These are phyloP conservation scores for Gymnocheta viridis DNA, from an alignment of 2,888 invertebrate species.

Conservation along the genomic window DNA sequence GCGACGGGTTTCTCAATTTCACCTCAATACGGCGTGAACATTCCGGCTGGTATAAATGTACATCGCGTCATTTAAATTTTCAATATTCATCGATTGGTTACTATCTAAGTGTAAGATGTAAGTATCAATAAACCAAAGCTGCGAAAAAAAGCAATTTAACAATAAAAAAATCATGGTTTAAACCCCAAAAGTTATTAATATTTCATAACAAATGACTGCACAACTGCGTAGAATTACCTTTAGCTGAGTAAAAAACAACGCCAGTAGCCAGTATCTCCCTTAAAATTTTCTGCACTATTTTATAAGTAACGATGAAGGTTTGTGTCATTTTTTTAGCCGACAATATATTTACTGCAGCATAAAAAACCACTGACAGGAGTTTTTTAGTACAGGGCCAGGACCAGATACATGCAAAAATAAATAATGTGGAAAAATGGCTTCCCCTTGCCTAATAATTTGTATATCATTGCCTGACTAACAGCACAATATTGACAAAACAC, in stretches of 20 bases:
- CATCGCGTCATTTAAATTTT: conserved; percentile 90
- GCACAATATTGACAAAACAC: conserved; percentile 51
- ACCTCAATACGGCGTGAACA: conserved; percentile 89
- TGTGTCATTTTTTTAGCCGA: conserved; percentile 26
- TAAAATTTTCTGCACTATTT: not conserved
- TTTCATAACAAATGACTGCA: conserved; percentile 68
- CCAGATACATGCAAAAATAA: conserved; percentile 6
- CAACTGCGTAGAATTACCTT: conserved; percentile 77
- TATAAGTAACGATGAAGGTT: not conserved
- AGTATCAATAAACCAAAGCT: conserved; percentile 82
- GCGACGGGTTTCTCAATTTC: conserved; percentile 93
- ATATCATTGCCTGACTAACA: conserved; percentile 65
- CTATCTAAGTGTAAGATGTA: conserved; percentile 93
- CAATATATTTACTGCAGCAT: conserved; percentile 56
- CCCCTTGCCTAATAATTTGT: conserved; percentile 56
- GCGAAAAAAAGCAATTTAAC: conserved; percentile 44
- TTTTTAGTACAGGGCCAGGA: not conserved
- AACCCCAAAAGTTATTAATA: conserved; percentile 65
- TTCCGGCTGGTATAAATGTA: conserved; percentile 96
- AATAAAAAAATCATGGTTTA: conserved; percentile 38
- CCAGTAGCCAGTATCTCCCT: not conserved
- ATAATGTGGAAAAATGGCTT: conserved; percentile 31
- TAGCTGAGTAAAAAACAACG: not conserved
- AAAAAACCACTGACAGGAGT: conserved; percentile 54
- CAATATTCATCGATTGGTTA: conserved; percentile 95